Percentiles rank a stretch among this genome's conserved stretches.
phyloP scores from a whole-genome alignment of 2,113 vertebrate genomes.

The Equus quagga region DNA sequence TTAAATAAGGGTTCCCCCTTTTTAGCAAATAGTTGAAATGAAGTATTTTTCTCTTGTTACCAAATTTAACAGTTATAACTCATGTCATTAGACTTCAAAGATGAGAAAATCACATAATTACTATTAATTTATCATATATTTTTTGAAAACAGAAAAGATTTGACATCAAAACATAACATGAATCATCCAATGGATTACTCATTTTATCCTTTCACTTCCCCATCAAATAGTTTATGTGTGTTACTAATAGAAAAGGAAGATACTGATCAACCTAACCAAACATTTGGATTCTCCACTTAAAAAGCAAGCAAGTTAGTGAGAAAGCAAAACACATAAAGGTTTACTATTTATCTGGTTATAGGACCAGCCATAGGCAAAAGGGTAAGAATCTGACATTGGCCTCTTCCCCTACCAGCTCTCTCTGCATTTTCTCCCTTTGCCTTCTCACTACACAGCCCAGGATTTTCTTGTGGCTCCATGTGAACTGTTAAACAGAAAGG shows the following conservation, averaged over 20 bases:
- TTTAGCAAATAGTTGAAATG: neutral
- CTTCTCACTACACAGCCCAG: neutral
- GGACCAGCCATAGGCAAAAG: neutral
- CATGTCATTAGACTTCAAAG: conserved; percentile 4
- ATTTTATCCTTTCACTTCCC: neutral
- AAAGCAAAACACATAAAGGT: neutral
- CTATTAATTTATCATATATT: neutral
- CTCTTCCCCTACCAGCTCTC: neutral
- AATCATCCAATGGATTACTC: conserved; percentile 1
- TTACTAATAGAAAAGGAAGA: neutral
- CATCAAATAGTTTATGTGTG: neutral
- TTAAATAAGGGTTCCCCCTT: neutral
- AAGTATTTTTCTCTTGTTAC: conserved; percentile 31
- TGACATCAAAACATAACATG: neutral
- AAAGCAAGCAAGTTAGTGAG: neutral
- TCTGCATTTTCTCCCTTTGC: neutral
- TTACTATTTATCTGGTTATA: neutral
- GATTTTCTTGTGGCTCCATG: neutral
- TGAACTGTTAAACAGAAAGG: neutral
- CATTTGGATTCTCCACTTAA: neutral
- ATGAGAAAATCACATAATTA: conserved; percentile 7
- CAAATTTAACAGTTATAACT: conserved; percentile 8
- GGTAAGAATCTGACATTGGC: neutral
- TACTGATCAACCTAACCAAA: conserved; percentile 25
- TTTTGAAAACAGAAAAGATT: conserved; percentile 49